Evolutionary conservation across 1,140 invertebrate species (phyloP), one percentile per base, ranked within the genome.

Genomic region (Drosophila littoralis): DNA sequence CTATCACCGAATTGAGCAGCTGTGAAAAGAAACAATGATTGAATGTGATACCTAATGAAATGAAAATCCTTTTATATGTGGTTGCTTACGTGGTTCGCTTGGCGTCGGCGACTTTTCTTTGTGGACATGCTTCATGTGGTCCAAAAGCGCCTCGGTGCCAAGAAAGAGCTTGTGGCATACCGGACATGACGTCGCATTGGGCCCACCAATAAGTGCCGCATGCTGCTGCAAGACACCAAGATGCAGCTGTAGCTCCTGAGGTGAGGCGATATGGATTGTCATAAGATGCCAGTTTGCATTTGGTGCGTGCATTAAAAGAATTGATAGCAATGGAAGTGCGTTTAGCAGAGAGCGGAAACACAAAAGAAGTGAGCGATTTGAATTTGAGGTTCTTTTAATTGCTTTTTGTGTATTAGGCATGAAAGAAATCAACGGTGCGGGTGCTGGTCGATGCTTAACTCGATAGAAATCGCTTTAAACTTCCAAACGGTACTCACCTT

Each of bases 61-160:
- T 28, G 22, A 28, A 28, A 28, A 28, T 28, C 22, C 22, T 5
- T 28, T 28, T 28, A 28, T 6, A 5, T 33, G 13, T n/a, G 93
- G 96, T 13, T 36, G 15, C 96, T 97, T 97, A 98, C 97, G 97
- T 94, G 96, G 95, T 93, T 97, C 96, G 90, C 95, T 96, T 70
- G 96, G 96, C 61, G 93, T 96, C 96, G 36, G 55, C 7, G 68
- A 67, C 40, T 97, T 97, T 91, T 98, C 97, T 94, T 98, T 98
- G 93, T 98, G 97, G 36, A 97, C 97, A 92, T 97, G 96, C 93
- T 98, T 98, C 97, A 98, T 98, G 93, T 98, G 97, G 92, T 98
- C 97, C 94, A 98, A 97, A 51, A 98, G 94, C 48, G 97, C 96
- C 93, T 98, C 97, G 60, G 96, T 96, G 75, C 97, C 97, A 85